These are phyloP conservation scores for Petromus typicus DNA, from an alignment of 2,113 vertebrate genomes.

Conservation along the genomic window DNA sequence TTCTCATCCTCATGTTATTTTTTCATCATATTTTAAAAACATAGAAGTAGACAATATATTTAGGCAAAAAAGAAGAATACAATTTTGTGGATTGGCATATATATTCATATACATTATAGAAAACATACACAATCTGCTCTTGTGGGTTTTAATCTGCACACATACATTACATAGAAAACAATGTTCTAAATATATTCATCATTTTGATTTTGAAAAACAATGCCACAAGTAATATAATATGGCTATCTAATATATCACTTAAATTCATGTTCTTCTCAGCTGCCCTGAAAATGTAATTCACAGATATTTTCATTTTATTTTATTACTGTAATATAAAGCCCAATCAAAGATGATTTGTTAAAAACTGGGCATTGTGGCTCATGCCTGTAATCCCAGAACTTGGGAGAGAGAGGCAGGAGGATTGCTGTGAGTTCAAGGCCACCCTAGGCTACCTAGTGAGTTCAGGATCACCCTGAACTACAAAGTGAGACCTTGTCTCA, in stretches of 20 bases:
- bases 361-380: too few species aligned
- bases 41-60: neutral
- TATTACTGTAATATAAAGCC: neutral
- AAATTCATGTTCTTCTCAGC: neutral
- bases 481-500: too few species aligned
- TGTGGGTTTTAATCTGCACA: neutral
- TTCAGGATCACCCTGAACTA: too few species aligned
- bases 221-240: neutral
- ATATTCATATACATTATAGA: neutral
- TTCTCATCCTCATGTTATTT: neutral
- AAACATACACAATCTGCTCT: neutral
- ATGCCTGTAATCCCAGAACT: too few species aligned
- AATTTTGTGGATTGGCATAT: neutral
- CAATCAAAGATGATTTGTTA: neutral
- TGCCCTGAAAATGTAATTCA: neutral
- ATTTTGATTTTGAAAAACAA: neutral
- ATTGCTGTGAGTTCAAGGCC: too few species aligned
- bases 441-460: too few species aligned
- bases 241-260: neutral
- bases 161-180: neutral
- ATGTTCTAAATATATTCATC: neutral
- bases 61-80: neutral
- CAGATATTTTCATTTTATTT: neutral
- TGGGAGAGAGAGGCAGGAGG: too few species aligned
- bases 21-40: neutral